phyloP scores from a whole-genome alignment of 2,797 vertebrate species.

The Ctenopoma multispine region DNA sequence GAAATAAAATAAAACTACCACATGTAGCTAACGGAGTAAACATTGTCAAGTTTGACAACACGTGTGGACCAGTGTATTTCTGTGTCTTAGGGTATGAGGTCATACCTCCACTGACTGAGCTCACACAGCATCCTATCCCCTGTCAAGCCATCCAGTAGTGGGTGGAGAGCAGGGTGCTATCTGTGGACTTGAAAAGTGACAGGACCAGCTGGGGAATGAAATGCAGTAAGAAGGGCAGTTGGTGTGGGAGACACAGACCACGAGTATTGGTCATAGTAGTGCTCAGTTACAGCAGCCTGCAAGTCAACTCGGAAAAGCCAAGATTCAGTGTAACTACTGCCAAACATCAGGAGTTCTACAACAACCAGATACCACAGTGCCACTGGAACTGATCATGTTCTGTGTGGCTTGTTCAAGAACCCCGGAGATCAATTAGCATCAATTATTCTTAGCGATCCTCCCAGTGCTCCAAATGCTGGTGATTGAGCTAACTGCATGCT shows the following conservation, averaged over 20 bases:
- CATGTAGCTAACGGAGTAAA: constrained; percentile 29
- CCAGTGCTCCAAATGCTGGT: constrained; percentile 19
- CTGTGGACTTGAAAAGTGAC: constrained; percentile 89
- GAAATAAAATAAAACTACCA: constrained; percentile 23
- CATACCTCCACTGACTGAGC: constrained; percentile 68
- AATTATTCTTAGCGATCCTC: constrained; percentile 20
- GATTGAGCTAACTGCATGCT: constrained; percentile 36
- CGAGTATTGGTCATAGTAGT: constrained; percentile 69
- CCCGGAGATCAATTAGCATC: constrained; percentile 34
- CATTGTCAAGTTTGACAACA: not conserved
- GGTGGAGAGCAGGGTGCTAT: constrained; percentile 79
- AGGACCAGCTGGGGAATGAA: constrained; percentile 90
- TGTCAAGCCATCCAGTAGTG: constrained; percentile 41
- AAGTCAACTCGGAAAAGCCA: constrained; percentile 38
- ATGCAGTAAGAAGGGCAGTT: constrained; percentile 82
- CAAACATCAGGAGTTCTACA: constrained; percentile 52
- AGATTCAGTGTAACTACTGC: constrained; percentile 35
- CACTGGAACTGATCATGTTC: constrained; percentile 38
- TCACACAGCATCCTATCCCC: constrained; percentile 58
- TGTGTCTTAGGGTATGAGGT: constrained; percentile 54
- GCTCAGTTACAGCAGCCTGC: constrained; percentile 55
- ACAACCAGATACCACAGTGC: constrained; percentile 5
- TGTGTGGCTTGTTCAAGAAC: constrained; percentile 32
- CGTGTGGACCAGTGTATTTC: constrained; percentile 34
- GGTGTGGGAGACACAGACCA: constrained; percentile 78